These are phyloP conservation scores for Xiphydria camelus DNA, from an alignment of 2,888 invertebrate species.

Conservation along the genomic window DNA sequence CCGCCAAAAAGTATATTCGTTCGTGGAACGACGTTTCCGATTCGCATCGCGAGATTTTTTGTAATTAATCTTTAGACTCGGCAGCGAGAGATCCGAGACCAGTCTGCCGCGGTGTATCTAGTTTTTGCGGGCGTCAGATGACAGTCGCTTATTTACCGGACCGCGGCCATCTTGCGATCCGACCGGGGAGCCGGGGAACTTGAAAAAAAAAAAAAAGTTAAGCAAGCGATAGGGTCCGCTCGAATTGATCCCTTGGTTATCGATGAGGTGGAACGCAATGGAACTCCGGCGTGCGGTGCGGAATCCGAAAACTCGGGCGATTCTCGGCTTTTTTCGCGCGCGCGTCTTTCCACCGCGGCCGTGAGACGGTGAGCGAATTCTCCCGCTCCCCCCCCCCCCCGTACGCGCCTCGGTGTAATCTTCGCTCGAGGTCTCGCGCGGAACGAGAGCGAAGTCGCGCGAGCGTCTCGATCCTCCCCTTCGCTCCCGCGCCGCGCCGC, in stretches of 20 bases:
- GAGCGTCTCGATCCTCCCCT: no score
- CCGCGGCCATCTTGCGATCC: conserved; percentile 54
- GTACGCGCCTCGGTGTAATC: no score
- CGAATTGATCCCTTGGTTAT: conserved; percentile 53
- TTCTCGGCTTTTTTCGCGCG: no score
- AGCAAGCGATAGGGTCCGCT: conserved; percentile 33
- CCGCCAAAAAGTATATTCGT: conserved; percentile 18
- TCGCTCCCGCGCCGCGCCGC: background rate
- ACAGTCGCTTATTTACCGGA: conserved; percentile 57
- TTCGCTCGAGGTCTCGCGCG: no score
- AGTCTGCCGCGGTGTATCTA: conserved; percentile 52
- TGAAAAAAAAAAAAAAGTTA: conserved; percentile 21
- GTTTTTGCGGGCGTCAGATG: conserved; percentile 57
- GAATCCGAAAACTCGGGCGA: no score
- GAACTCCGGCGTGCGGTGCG: no score
- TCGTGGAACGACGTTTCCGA: conserved; percentile 52
- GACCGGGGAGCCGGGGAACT: conserved; percentile 40
- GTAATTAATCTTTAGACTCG: conserved; percentile 53
- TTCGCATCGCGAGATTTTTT: conserved; percentile 53
- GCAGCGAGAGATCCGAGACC: conserved; percentile 35
- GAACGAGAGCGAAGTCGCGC: no score
- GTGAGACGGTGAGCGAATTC: no score
- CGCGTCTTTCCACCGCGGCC: no score
- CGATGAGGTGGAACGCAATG: conserved; percentile 8
- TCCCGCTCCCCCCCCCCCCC: no score